Evolutionary conservation across 2,888 invertebrate species (phyloP), one percentile per base, ranked within the genome.

Genomic region (Drosophila lutescens): DNA sequence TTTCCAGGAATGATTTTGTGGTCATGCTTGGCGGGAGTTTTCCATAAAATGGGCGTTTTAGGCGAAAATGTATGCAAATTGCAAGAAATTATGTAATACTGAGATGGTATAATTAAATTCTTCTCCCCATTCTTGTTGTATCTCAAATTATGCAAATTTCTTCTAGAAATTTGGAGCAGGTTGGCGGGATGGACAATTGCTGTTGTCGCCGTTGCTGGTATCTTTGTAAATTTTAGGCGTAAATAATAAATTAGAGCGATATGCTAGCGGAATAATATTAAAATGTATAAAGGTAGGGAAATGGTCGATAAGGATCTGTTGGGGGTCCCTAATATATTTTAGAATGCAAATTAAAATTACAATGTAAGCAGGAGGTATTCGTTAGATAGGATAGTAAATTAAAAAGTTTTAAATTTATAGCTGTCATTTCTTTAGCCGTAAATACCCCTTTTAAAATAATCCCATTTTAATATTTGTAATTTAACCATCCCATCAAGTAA

Each of bases 41-140:
- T 56, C 40, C 58, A 59, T 59, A 56, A 59, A 59, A 59, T 41
- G 58, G 58, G 56, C 32, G 40, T 59, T 59, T 58, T 40, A n/a
- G 5, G 5, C 23, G 36, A 78, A 79, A 78, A 82, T 82, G 38
- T 79, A 86, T 86, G 88, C 78, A 77, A 88, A 88, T 82, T 79
- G 62, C 54, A 20, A 65, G 56, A 73, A 55, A 83, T 78, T 80
- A 83, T 78, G 84, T 80, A 65, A 80, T 65, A 20, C 61, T 40
- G 60, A 60, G 69, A 47, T 56, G 67, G 53, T 59, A 75, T 88
- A 88, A 88, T 88, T 86, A 82, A 84, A 88, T 86, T 82, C 62
- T 71, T 56, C n/a, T 23, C 40, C 40, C n/a, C 62, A 49, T 38
- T 44, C 66, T 65, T 66, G 32, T 51, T 63, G 67, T 44, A 65